These are phyloP conservation scores for Scarus forsteni DNA, from an alignment of 2,797 vertebrate species.

Conservation along the genomic window DNA sequence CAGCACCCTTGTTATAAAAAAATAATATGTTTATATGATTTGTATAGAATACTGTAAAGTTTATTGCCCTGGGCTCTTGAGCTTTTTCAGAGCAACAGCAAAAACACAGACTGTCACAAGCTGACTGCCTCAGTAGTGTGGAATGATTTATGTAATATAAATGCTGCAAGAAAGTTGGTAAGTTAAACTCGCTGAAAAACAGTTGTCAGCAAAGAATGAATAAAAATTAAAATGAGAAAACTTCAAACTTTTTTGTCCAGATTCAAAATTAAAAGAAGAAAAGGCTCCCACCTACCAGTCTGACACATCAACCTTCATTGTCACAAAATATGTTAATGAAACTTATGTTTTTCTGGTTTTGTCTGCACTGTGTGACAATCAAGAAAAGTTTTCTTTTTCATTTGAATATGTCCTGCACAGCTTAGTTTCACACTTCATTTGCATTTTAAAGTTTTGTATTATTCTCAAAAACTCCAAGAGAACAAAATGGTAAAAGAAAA, in stretches of 20 bases:
- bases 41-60: too few relatives aligned
- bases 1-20: too few relatives aligned
- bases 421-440: conserved; percentile 6
- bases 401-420: not conserved
- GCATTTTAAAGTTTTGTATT: conserved; percentile 32
- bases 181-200: not conserved
- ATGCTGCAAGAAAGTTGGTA: not conserved
- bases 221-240: conserved; percentile 1
- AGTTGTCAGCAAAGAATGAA: not conserved
- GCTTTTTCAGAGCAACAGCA: too few relatives aligned
- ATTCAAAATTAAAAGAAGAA: conserved; percentile 25
- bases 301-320: conserved; percentile 14
- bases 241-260: conserved; percentile 7
- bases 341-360: not conserved
- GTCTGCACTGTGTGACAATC: not conserved
- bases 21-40: too few relatives aligned
- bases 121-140: too few relatives aligned
- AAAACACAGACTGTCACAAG: too few relatives aligned
- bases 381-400: not conserved
- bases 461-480: conserved; percentile 4
- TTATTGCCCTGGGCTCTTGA: too few relatives aligned
- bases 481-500: not conserved
- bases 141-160: not conserved
- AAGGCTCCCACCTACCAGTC: conserved; percentile 25
- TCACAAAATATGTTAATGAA: not conserved